A percentile compares a stretch with the other conserved stretches of the same genome.
Conservation (phyloP, 2,888 invertebrate genomes). For the Coenonympha glycerion region DNA sequence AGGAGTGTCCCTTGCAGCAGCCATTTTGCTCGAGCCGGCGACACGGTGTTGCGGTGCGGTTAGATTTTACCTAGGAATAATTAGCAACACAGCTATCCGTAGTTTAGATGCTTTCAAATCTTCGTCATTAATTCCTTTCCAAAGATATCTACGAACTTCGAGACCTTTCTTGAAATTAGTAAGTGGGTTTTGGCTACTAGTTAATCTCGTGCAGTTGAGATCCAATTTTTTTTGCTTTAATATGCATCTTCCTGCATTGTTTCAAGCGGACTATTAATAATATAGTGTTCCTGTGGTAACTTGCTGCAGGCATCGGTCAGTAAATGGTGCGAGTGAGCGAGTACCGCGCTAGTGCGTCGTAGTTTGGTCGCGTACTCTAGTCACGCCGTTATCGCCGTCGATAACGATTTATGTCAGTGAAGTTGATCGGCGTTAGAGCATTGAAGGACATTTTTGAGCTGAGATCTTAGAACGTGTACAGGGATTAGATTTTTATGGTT, state of each 20-base stretch:
- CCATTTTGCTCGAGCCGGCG: slow-evolving; percentile 76
- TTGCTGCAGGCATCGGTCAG: background rate
- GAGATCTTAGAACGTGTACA: background rate
- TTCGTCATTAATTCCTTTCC: background rate
- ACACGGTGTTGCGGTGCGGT: slow-evolving; percentile 72
- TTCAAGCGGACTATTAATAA: slow-evolving; percentile 6
- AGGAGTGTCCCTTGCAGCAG: slow-evolving; percentile 78
- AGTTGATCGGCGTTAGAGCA: background rate
- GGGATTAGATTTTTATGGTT: background rate
- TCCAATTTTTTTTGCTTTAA: slow-evolving; percentile 7
- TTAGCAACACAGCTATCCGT: slow-evolving; percentile 28
- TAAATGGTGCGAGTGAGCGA: background rate
- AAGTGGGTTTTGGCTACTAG: slow-evolving; percentile 49
- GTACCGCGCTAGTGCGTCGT: slow-evolving; percentile 61
- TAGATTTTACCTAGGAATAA: slow-evolving; percentile 46
- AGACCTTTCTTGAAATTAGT: slow-evolving; percentile 29
- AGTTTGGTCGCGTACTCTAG: slow-evolving; percentile 59
- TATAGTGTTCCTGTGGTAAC: background rate
- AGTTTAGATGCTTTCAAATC: slow-evolving; percentile 18
- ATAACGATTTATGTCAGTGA: slow-evolving; percentile 43
- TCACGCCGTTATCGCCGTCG: slow-evolving; percentile 67
- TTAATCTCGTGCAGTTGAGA: slow-evolving; percentile 26
- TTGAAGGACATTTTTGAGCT: background rate
- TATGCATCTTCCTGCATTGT: slow-evolving; percentile 8
- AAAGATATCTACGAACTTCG: slow-evolving; percentile 1